phyloP scores from a whole-genome alignment of 1,140 invertebrate genomes.

The Ceratina calcarata region DNA sequence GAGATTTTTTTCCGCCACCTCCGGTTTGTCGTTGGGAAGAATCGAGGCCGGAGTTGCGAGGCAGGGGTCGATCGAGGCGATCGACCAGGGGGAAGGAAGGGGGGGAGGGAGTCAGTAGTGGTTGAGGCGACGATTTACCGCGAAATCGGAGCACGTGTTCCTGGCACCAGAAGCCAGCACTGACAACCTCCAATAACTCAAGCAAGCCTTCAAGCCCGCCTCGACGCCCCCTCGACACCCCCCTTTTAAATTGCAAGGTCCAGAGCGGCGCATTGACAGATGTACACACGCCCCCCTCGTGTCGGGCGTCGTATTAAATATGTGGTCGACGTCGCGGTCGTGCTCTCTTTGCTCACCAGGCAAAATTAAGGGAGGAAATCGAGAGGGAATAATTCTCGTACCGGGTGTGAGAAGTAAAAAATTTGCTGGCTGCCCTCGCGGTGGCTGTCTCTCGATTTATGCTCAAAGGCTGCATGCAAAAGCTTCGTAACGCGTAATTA shows the following conservation, averaged over 20 bases:
- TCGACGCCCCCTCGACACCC: conserved; percentile 41
- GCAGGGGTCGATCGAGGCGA: conserved; percentile 45
- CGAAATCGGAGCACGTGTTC: conserved; percentile 76
- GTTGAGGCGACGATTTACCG: conserved; percentile 69
- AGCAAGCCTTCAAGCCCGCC: conserved; percentile 60
- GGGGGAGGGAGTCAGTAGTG: conserved; percentile 19
- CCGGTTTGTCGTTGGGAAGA: conserved; percentile 47
- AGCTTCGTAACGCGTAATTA: conserved; percentile 4
- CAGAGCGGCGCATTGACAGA: conserved; percentile 66
- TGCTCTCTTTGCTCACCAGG: conserved; percentile 48
- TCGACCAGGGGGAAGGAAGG: background rate
- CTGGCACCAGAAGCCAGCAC: conserved; percentile 73
- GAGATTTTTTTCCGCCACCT: conserved; percentile 34
- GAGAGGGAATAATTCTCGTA: conserved; percentile 57
- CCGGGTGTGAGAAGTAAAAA: conserved; percentile 19
- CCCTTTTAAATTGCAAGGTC: conserved; percentile 62
- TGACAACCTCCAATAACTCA: conserved; percentile 74
- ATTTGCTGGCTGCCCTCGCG: background rate
- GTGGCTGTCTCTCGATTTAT: conserved; percentile 13
- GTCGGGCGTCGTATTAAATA: conserved; percentile 65
- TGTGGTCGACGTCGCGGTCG: conserved; percentile 50
- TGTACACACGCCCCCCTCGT: conserved; percentile 68
- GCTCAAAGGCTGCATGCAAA: background rate
- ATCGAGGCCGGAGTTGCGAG: conserved; percentile 34
- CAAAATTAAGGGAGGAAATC: conserved; percentile 59